Base-by-base conservation (phyloP, 2,113 vertebrate species). In the Corythaeola cristata region DNA sequence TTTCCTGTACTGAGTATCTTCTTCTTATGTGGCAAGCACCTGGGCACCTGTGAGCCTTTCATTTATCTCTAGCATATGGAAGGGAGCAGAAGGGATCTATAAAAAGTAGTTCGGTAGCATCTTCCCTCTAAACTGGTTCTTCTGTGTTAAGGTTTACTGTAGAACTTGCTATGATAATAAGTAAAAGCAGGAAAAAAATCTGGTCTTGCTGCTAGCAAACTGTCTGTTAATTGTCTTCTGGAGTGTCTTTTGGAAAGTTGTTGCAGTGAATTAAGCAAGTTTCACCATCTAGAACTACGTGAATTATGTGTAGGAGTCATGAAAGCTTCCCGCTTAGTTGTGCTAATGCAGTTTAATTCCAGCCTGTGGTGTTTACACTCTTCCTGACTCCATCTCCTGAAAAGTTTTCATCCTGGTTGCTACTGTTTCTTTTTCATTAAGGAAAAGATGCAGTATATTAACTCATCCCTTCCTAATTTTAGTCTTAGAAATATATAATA, bases 131-230 rank as follows among this genome's bases (percentile, higher is more conserved):
- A 88, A 64, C 62, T 79, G 50, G 58, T 93, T 96, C 39, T 26
- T 86, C 44, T 75, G 30, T 6, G 3, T 78, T n/a, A 60, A 81
- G 21, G 52, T 79, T 93, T 74, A 44, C 47, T 72, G 47, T 75
- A 52, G 33, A 89, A 87, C 72, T 95, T 94, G 85, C 59, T 92
- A 68, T 77, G 76, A 45, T 93, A 93, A 56, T 92, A 82, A 81
- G 33, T 81, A 75, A 67, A 88, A 91, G 37, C 37, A 74, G 81
- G 71, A 30, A 86, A 82, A 60, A 92, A 63, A n/a, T 71, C 80
- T 1, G 1, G 44, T 85, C 60, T 90, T 88, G 47, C 37, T 90
- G 30, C 88, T 93, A 63, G 78, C n/a, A 39, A 67, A 60, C 19
- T 67, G 22, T 44, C 55, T 45, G 14, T 56, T 76, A 59, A 32